Evolutionary conservation across 2,888 invertebrate species (phyloP).

Genomic region (Crocallis elinguaria): DNA sequence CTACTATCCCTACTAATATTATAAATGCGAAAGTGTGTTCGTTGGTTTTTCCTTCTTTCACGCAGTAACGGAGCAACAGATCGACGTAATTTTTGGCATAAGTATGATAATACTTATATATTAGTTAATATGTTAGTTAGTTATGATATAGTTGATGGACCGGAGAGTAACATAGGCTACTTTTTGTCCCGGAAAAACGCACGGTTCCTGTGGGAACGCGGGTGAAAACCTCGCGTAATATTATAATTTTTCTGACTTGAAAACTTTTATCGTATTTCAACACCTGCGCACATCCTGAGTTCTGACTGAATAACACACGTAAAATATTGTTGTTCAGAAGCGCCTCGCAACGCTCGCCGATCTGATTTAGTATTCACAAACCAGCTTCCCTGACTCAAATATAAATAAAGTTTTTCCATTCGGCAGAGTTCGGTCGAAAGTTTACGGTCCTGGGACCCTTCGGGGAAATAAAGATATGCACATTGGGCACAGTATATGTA

Average conservation of each 20-base stretch:
- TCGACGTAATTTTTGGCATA: too few relatives aligned
- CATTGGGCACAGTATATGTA: conserved; percentile 36
- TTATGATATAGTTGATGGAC: too few relatives aligned
- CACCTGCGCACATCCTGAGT: conserved; percentile 32
- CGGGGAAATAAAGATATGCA: conserved; percentile 74
- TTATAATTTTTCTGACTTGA: conserved; percentile 4
- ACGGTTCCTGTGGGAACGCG: too few relatives aligned
- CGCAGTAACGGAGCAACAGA: too few relatives aligned
- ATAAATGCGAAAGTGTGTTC: too few relatives aligned
- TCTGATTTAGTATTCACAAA: conserved; percentile 77
- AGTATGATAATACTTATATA: too few relatives aligned
- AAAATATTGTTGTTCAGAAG: conserved; percentile 44
- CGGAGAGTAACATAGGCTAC: too few relatives aligned
- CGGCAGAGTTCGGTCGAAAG: conserved; percentile 65
- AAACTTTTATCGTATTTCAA: conserved; percentile 25
- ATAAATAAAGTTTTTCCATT: conserved; percentile 81
- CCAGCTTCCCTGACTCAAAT: conserved; percentile 71
- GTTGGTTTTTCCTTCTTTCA: too few relatives aligned
- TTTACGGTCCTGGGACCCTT: conserved; percentile 64
- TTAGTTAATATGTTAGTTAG: too few relatives aligned
- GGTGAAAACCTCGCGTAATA: too few relatives aligned
- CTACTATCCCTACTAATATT: too few relatives aligned
- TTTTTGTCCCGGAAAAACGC: too few relatives aligned
- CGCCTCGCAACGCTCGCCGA: conserved; percentile 45
- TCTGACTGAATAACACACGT: conserved; percentile 36